A percentile compares a stretch with the other conserved stretches of the same genome.
Conservation (phyloP, 1,140 invertebrate genomes). For the Hyles euphorbiae region DNA sequence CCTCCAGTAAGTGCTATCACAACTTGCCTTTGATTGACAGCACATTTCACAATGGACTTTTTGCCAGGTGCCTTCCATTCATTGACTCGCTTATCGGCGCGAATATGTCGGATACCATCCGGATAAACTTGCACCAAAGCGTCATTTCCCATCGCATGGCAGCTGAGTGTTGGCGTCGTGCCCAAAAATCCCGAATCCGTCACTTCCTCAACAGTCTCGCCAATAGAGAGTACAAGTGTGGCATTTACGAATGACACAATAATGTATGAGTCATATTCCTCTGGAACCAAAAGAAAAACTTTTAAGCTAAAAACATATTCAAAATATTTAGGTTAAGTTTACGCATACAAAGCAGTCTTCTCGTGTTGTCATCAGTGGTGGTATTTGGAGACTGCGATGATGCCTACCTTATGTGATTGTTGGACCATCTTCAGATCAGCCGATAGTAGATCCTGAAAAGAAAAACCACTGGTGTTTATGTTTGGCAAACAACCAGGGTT, state of each 20-base stretch:
- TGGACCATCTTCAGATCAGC: conserved; percentile 60
- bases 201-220: conserved; percentile 99
- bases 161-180: conserved; percentile 97
- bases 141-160: conserved; percentile 97
- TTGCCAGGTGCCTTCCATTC: conserved; percentile 99
- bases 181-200: conserved; percentile 99
- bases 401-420: conserved; percentile 64
- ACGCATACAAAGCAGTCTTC: conserved; percentile 26
- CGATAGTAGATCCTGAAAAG: conserved; percentile 73
- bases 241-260: conserved; percentile 99
- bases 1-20: conserved; percentile 98
- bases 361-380: conserved; percentile 35
- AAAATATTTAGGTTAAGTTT: conserved; percentile 11
- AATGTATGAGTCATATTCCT: conserved; percentile 99
- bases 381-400: conserved; percentile 32
- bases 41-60: conserved; percentile 97
- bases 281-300: conserved; percentile 83
- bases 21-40: conserved; percentile 98
- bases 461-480: conserved; percentile 78
- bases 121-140: conserved; percentile 99
- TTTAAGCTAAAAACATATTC: conserved; percentile 38
- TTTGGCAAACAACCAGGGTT: conserved; percentile 76
- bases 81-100: conserved; percentile 97
- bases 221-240: conserved; percentile 98
- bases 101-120: conserved; percentile 98